Evolutionary conservation across 2,888 invertebrate genomes (phyloP).

Genomic region (Cephonodes hylas): DNA sequence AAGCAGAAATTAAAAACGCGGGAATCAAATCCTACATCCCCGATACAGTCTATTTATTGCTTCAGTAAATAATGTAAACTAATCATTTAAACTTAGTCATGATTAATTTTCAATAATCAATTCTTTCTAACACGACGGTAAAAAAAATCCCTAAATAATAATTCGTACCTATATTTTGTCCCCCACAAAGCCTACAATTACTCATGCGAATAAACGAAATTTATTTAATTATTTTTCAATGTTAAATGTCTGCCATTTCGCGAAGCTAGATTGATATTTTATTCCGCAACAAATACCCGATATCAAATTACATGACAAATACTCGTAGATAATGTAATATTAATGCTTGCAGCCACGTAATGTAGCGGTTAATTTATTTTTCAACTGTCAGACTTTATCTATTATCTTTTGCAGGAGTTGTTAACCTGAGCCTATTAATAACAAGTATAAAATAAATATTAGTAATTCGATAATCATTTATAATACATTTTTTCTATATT

Average conservation of each 20-base stretch:
- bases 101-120: too few species aligned
- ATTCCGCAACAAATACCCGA: background rate
- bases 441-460: too few species aligned
- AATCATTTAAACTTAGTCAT: too few species aligned
- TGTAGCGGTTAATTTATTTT: background rate
- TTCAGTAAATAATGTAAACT: too few species aligned
- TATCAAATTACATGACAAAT: slow-evolving; percentile 8
- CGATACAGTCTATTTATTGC: too few species aligned
- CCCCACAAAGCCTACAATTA: background rate
- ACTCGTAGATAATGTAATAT: background rate
- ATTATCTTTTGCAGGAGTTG: background rate
- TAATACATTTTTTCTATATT: too few species aligned
- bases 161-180: background rate
- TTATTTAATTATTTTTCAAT: background rate
- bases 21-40: too few species aligned
- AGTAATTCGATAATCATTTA: too few species aligned
- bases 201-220: background rate
- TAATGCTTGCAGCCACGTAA: background rate
- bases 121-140: too few species aligned
- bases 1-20: too few species aligned
- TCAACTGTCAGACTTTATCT: background rate
- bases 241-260: background rate
- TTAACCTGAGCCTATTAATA: background rate
- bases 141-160: background rate
- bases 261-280: background rate